phyloP scores from a whole-genome alignment of 2,888 invertebrate species.

The Caradrina clavipalpis region DNA sequence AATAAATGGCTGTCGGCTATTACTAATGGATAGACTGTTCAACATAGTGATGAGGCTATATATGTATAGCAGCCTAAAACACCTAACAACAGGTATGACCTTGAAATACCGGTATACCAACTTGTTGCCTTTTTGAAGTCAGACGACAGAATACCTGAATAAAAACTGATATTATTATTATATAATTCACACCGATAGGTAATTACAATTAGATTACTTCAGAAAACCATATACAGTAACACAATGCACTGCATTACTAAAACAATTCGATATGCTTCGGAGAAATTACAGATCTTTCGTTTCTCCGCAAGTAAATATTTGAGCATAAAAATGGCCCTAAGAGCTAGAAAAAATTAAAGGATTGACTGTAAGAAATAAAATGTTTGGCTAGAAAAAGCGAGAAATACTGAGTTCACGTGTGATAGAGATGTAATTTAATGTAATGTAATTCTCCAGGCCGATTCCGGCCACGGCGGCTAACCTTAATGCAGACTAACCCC shows the following conservation, averaged over 20 bases:
- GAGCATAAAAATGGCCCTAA: neutral
- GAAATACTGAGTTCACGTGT: too few relatives aligned
- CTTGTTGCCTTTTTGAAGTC: slow-evolving; percentile 16
- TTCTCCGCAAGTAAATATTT: too few relatives aligned
- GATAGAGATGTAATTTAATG: too few relatives aligned
- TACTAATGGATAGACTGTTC: slow-evolving; percentile 17
- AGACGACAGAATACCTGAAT: slow-evolving; percentile 3
- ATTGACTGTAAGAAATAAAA: too few relatives aligned
- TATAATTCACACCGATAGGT: too few relatives aligned
- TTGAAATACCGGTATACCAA: slow-evolving; percentile 22
- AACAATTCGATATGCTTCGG: neutral
- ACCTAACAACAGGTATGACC: slow-evolving; percentile 24
- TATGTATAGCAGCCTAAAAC: slow-evolving; percentile 3
- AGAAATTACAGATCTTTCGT: neutral
- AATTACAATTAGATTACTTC: neutral
- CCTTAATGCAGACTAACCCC: too few relatives aligned
- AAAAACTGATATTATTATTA: slow-evolving; percentile 3
- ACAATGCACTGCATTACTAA: neutral
- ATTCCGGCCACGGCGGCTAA: too few relatives aligned
- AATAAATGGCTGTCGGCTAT: slow-evolving; percentile 14
- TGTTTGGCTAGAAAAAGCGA: too few relatives aligned
- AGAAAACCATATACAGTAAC: neutral
- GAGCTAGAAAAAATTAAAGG: neutral
- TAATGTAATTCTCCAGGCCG: too few relatives aligned
- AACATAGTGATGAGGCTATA: neutral